These are phyloP conservation scores for Zaprionus gabonicus DNA, from an alignment of 1,140 invertebrate species.

Conservation along the genomic window DNA sequence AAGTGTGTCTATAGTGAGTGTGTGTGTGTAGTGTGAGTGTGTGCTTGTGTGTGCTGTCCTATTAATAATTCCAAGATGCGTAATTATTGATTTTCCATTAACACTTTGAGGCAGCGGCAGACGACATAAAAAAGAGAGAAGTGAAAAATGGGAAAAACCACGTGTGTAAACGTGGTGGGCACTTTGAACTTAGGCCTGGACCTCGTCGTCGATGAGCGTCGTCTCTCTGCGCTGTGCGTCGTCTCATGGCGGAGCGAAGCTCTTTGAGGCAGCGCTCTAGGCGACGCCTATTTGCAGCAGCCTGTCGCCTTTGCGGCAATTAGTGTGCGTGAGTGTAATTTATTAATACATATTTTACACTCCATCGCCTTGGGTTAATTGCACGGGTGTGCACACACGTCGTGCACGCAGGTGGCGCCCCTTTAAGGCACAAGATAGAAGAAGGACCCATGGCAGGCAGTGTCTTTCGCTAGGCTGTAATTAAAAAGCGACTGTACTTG, in stretches of 20 bases:
- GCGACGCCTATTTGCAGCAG: constrained; percentile 10
- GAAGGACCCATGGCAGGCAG: not conserved
- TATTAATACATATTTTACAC: constrained; percentile 83
- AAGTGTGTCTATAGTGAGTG: not conserved
- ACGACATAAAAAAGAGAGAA: constrained; percentile 51
- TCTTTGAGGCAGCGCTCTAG: constrained; percentile 60
- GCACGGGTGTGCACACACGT: constrained; percentile 35
- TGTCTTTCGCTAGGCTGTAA: constrained; percentile 49
- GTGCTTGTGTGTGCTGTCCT: constrained; percentile 39
- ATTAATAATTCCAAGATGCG: constrained; percentile 83
- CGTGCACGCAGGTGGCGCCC: not conserved
- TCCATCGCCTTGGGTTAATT: constrained; percentile 76
- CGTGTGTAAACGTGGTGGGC: constrained; percentile 53
- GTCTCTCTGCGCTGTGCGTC: constrained; percentile 36
- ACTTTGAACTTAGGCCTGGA: constrained; percentile 76
- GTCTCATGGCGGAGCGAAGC: constrained; percentile 61
- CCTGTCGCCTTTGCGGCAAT: constrained; percentile 74
- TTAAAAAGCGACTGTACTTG: constrained; percentile 59
- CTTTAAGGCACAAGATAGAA: not conserved
- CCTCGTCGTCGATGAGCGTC: constrained; percentile 36
- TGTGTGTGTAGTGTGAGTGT: not conserved
- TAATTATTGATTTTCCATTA: constrained; percentile 83
- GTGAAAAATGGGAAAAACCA: constrained; percentile 48
- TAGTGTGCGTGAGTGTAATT: constrained; percentile 74
- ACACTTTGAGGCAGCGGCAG: constrained; percentile 65